A percentile compares a stretch with the other conserved stretches of the same genome.
Conservation (phyloP, 2,888 invertebrate genomes). For the Dynastes hyllus region DNA sequence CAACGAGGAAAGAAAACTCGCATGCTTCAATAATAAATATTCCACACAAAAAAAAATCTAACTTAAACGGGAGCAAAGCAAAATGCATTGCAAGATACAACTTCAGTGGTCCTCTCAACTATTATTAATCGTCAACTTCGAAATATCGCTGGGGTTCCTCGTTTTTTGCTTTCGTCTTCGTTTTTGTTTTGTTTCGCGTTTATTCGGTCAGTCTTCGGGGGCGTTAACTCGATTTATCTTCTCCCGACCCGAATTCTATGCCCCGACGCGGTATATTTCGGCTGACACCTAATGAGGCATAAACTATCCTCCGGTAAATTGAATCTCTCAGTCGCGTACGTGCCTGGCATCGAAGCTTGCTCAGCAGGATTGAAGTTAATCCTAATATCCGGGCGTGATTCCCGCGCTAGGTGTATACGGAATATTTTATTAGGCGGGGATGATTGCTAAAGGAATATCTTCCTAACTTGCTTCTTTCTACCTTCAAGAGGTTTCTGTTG, state of each 20-base stretch:
- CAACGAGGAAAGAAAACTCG: conserved; percentile 18
- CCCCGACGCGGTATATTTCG: conserved; percentile 19
- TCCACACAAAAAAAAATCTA: not conserved
- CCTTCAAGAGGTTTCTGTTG: not conserved
- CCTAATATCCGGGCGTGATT: conserved; percentile 41
- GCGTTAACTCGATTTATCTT: conserved; percentile 34
- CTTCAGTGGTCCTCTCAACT: too few relatives aligned
- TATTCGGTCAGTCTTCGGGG: conserved; percentile 19
- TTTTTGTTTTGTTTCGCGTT: not conserved
- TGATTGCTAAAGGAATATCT: conserved; percentile 16
- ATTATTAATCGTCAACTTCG: not conserved
- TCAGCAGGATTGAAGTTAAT: conserved; percentile 35
- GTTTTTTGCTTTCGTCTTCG: too few relatives aligned
- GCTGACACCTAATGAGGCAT: conserved; percentile 41
- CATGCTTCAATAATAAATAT: conserved; percentile 26
- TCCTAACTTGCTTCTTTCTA: not conserved
- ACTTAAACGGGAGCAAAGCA: not conserved
- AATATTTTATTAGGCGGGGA: conserved; percentile 25
- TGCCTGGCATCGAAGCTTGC: conserved; percentile 29
- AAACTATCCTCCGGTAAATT: conserved; percentile 44
- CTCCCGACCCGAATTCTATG: conserved; percentile 14
- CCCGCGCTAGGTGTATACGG: not conserved
- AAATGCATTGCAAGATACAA: too few relatives aligned
- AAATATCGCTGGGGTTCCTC: not conserved
- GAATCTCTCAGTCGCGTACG: conserved; percentile 32